Evolutionary conservation across 2,888 invertebrate genomes (phyloP).

Genomic region (Panopea generosa): DNA sequence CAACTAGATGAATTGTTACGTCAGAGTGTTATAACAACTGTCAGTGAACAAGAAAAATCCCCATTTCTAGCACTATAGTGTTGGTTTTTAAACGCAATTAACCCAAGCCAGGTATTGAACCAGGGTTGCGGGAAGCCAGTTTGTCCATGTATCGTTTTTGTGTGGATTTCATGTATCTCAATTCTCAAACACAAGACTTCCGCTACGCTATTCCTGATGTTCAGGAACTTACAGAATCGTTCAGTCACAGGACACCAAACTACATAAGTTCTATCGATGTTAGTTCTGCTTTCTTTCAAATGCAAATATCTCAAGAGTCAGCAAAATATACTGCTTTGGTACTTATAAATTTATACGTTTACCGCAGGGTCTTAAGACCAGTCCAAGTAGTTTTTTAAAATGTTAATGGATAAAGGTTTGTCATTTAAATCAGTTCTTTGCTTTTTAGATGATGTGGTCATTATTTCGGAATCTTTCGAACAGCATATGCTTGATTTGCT

Average conservation of each 20-base stretch:
- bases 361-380: conserved; percentile 49
- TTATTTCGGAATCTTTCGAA: conserved; percentile 29
- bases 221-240: conserved; percentile 56
- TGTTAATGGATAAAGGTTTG: conserved; percentile 57
- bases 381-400: conserved; percentile 55
- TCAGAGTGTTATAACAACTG: no score
- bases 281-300: conserved; percentile 43
- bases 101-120: conserved; percentile 15
- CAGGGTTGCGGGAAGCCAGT: conserved; percentile 27
- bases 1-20: no score
- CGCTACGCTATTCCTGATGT: conserved; percentile 40
- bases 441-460: conserved; percentile 55
- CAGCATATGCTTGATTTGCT: no score
- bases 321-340: conserved; percentile 40
- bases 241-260: conserved; percentile 41
- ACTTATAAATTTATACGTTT: conserved; percentile 53
- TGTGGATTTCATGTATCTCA: conserved; percentile 45
- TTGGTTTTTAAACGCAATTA: conserved; percentile 40
- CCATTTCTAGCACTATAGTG: conserved; percentile 35
- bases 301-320: conserved; percentile 12
- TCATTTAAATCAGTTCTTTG: conserved; percentile 49
- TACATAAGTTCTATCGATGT: conserved; percentile 53
- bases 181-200: conserved; percentile 48
- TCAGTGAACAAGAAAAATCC: conserved; percentile 26
- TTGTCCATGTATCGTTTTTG: conserved; percentile 38